Base-by-base conservation (phyloP, 1,140 invertebrate species). In the Rhyacophila brunnea region DNA sequence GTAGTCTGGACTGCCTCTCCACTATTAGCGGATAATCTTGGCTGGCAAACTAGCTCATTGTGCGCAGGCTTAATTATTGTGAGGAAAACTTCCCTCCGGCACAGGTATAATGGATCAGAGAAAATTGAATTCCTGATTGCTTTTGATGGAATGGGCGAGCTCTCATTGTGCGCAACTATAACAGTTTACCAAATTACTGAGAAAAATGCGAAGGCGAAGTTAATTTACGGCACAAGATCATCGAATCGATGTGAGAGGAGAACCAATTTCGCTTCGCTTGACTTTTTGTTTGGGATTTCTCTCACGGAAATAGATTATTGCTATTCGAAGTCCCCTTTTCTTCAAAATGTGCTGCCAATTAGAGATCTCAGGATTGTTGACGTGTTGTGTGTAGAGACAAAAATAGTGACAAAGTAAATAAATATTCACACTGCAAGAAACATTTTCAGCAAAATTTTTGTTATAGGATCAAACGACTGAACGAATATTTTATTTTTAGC, bases 111-210 rank as follows among this genome's bases (percentile, higher is more conserved):
- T 52, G 15, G 60, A 42, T 10, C 18, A 18, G 23, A 43, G 60
- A 59, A 59, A 64, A 64, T 64, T 59, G 56, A 59, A 64, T 64
- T 64, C 52, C 54, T 51, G 62, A 64, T 59, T 59, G 62, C 56
- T 64, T 64, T 54, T 59, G 56, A 62, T 48, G 54, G 36, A 52
- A 62, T 57, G 23, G 55, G 47, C 40, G 23, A 23, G 38, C 10
- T 9, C 50, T 40, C 34, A 38, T 60, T 60, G 35, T 47, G 15
- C 28, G 35, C 40, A 45, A 42, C 49, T 50, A 47, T 58, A 43
- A 58, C 48, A 50, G n/a, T 58, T 51, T 58, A 15, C 48, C 23
- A 28, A 10, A 42, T 57, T 13, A 36, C 32, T 23, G 35, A 57
- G 45, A 48, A 55, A 55, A 47, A 36, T 20, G 43, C 5, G 32